Evolutionary conservation across 2,797 vertebrate genomes (phyloP), one percentile per base, ranked within the genome.

Genomic region (Steatocranus sp.): DNA sequence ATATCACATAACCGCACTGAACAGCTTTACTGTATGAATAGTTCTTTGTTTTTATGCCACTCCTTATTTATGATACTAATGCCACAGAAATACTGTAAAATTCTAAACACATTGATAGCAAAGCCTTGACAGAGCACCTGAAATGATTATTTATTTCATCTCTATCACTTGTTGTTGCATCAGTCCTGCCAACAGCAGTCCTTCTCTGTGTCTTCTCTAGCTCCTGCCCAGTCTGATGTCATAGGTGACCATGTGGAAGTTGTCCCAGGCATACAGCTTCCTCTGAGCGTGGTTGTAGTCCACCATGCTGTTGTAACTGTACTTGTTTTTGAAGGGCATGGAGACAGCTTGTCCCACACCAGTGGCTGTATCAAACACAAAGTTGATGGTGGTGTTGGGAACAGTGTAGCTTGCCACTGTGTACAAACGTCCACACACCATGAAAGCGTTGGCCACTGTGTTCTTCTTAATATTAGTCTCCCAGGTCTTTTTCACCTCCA

Each of bases 231-330:
- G 96, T 85, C 92, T 96, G 76, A 98, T 12, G 6, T 98, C 96
- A 32, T 99, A 99, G 89, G 97, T 96, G 82, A 98, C 97, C 96
- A 99, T 98, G 93, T 98, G 96, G 95, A 96, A 98, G 93, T 97
- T 99, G 95, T 98, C 98, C 98, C 98, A 99, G 51, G 97, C 96
- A 0, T 96, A 97, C 79, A 99, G 96, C 95, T 96, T 97, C 93
- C 90, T 97, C 94, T 97, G 96, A 5, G 87, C 86, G 1, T 97
- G 97, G 95, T 98, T 99, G 92, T 99, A 99, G 94, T 99, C 98
- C 25, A 98, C 83, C 98, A 98, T 99, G 94, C 98, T 98, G 95
- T 95, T 97, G 93, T 99, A 98, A 15, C 89, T 93, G 88, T 97
- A 97, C 81, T 90, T 96, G 91, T 98, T 98, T 92, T 95, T 93